Evolutionary conservation across 2,888 invertebrate genomes (phyloP).

Genomic region (Agonopterix alstromeriana): DNA sequence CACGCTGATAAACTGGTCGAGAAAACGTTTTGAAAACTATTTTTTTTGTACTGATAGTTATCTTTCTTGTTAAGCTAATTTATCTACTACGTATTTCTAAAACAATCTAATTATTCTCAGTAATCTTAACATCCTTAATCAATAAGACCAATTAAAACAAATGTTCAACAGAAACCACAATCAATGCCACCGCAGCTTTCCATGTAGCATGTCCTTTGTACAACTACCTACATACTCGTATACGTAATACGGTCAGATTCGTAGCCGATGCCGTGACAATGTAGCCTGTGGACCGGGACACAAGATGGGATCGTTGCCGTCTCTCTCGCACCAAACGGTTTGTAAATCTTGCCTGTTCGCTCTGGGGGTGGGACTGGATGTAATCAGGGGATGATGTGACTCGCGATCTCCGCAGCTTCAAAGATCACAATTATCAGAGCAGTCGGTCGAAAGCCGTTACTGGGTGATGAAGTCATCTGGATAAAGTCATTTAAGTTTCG

Average conservation of each 20-base stretch:
- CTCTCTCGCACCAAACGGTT: conserved; percentile 34
- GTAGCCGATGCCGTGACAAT: conserved; percentile 66
- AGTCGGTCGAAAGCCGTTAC: conserved; percentile 73
- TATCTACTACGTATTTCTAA: no score
- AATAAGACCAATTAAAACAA: no score
- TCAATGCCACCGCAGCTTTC: no score
- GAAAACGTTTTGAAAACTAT: no score
- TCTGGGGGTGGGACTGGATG: conserved; percentile 72
- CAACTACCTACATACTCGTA: no score
- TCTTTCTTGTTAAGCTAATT: no score
- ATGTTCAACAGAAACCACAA: no score
- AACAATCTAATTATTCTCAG: no score
- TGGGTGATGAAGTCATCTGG: conserved; percentile 61
- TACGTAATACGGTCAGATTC: conserved; percentile 39
- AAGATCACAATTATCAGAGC: conserved; percentile 76
- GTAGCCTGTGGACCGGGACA: conserved; percentile 75
- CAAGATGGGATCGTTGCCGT: conserved; percentile 79
- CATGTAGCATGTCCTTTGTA: no score
- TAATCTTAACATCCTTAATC: no score
- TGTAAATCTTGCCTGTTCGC: conserved; percentile 30
- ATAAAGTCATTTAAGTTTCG: conserved; percentile 47
- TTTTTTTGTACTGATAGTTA: no score
- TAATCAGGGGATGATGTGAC: conserved; percentile 77
- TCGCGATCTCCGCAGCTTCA: conserved; percentile 74
- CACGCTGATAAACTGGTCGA: no score